These are phyloP conservation scores for Echiichthys vipera DNA, from an alignment of 2,797 vertebrate genomes.

Conservation along the genomic window DNA sequence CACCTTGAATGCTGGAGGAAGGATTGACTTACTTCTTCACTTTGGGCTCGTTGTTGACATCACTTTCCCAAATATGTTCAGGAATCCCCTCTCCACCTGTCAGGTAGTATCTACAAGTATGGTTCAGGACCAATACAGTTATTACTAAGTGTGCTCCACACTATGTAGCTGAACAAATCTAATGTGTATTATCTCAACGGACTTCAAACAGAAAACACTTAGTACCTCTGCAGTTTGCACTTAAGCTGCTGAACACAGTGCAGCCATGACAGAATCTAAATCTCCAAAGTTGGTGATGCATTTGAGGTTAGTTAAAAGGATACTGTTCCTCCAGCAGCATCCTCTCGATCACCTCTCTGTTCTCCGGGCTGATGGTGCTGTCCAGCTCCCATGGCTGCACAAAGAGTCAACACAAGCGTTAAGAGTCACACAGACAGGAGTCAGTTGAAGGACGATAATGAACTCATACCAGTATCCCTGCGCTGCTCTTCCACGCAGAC, in stretches of 20 bases:
- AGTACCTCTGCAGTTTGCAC: not conserved
- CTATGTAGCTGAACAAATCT: too few species aligned
- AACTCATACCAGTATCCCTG: conserved; percentile 86
- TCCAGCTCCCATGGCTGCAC: conserved; percentile 95
- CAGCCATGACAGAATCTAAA: not conserved
- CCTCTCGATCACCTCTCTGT: conserved; percentile 93
- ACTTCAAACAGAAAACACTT: too few species aligned
- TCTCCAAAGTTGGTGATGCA: not conserved
- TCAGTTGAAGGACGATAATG: not conserved
- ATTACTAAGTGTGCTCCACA: not conserved
- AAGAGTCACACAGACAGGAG: not conserved
- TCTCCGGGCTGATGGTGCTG: conserved; percentile 94
- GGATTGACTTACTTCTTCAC: conserved; percentile 78
- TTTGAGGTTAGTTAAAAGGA: conserved; percentile 83
- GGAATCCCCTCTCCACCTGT: conserved; percentile 88
- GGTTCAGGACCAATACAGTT: conserved; percentile 77
- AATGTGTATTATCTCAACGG: too few species aligned
- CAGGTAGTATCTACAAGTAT: conserved; percentile 89
- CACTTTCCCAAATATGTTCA: conserved; percentile 86
- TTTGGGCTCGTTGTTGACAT: conserved; percentile 79
- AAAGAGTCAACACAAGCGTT: not conserved
- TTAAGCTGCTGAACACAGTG: not conserved
- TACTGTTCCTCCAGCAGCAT: conserved; percentile 99
- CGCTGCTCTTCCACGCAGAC: conserved; percentile 89
- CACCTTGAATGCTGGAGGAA: not conserved